phyloP scores from a whole-genome alignment of 2,888 invertebrate species.

The Opisthograptis luteolata region DNA sequence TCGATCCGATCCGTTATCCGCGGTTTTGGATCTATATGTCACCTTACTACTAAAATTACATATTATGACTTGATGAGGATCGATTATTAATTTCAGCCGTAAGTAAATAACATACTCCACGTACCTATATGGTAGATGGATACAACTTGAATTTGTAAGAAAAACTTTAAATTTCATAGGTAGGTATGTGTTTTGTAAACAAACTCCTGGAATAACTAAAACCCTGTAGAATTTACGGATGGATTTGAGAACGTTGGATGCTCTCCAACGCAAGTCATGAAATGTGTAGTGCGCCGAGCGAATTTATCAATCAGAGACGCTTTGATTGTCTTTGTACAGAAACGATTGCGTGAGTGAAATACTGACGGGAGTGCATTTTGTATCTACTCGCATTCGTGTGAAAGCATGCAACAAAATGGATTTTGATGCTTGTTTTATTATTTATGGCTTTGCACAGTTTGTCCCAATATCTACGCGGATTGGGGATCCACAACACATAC shows the following conservation, averaged over 20 bases:
- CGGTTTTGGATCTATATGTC: too few relatives aligned
- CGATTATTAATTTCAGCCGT: too few relatives aligned
- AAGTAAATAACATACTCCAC: too few relatives aligned
- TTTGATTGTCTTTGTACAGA: constrained; percentile 42
- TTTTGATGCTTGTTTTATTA: not conserved
- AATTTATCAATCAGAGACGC: constrained; percentile 46
- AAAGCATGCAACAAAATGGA: not conserved
- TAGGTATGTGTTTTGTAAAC: not conserved
- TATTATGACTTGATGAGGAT: too few relatives aligned
- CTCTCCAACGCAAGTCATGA: constrained; percentile 44
- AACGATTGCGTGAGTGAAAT: constrained; percentile 31
- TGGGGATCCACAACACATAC: too few relatives aligned
- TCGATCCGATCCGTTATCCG: too few relatives aligned
- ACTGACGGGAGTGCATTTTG: not conserved
- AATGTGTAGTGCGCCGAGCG: constrained; percentile 39
- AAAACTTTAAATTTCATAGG: too few relatives aligned
- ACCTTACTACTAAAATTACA: too few relatives aligned
- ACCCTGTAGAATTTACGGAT: constrained; percentile 28
- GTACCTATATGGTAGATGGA: too few relatives aligned
- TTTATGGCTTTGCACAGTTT: too few relatives aligned
- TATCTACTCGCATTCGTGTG: constrained; percentile 3
- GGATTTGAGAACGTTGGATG: constrained; percentile 44
- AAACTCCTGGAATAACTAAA: constrained; percentile 32
- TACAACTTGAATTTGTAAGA: too few relatives aligned
- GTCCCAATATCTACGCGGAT: too few relatives aligned